Conservation (phyloP, 1,140 invertebrate genomes). For the Anastrepha obliqua region DNA sequence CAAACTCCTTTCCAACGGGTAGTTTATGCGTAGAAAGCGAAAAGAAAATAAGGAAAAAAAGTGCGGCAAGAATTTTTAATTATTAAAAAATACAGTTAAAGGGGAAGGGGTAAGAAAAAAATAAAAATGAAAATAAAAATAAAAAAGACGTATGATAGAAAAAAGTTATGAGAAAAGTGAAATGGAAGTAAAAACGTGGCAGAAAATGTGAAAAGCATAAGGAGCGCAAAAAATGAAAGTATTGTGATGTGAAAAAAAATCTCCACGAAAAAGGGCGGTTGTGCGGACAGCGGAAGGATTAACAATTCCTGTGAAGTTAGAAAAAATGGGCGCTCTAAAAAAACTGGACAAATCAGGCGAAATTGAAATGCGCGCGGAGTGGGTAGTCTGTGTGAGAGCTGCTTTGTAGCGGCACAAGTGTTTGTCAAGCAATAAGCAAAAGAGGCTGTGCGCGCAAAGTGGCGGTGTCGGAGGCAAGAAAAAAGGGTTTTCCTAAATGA, state of each 20-base stretch:
- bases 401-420: not conserved
- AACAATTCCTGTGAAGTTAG: not conserved
- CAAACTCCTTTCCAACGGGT: conserved; percentile 1
- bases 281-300: not conserved
- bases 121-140: not conserved
- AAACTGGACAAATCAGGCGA: conserved; percentile 45
- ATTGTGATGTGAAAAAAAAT: conserved; percentile 16
- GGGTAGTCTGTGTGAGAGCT: not conserved
- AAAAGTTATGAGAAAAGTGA: not conserved
- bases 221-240: conserved; percentile 27
- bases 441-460: not conserved
- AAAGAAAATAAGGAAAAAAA: conserved; percentile 40
- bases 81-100: conserved; percentile 47
- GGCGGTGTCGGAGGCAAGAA: not conserved
- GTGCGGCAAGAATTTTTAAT: conserved; percentile 39
- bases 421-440: not conserved
- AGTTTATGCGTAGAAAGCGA: conserved; percentile 23
- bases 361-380: conserved; percentile 40
- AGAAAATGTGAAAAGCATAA: conserved; percentile 9
- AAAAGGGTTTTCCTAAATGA: conserved; percentile 54
- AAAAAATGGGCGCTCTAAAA: not conserved
- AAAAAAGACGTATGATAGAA: not conserved
- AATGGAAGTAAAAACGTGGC: not conserved
- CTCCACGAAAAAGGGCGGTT: not conserved
- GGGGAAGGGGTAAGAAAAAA: not conserved